phyloP scores from a whole-genome alignment of 1,140 invertebrate species.

The Nautilus pompilius region DNA sequence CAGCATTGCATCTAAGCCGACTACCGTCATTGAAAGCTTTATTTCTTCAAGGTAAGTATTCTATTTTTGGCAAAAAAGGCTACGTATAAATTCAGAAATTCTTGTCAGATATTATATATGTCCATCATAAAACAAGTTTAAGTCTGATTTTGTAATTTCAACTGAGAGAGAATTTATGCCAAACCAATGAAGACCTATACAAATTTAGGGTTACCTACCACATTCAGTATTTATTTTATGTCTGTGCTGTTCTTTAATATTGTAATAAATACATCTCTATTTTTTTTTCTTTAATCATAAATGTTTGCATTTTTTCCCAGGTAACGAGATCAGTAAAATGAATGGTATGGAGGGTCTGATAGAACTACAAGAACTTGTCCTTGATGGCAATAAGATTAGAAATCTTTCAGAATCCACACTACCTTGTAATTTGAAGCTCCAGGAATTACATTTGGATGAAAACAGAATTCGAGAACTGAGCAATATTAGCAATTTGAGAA shows the following conservation, averaged over 20 bases:
- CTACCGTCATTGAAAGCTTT: conserved; percentile 50
- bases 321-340: conserved; percentile 52
- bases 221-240: too few species aligned
- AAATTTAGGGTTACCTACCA: too few species aligned
- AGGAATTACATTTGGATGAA: conserved; percentile 56
- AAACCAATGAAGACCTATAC: too few species aligned
- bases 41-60: conserved; percentile 50
- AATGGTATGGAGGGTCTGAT: conserved; percentile 52
- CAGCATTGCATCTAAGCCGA: conserved; percentile 41
- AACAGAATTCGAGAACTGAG: conserved; percentile 49
- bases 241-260: too few species aligned
- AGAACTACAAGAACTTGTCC: conserved; percentile 51
- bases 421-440: conserved; percentile 48
- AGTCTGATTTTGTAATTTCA: too few species aligned
- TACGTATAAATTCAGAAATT: too few species aligned
- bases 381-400: conserved; percentile 55
- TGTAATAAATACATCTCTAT: too few species aligned
- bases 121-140: too few species aligned
- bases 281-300: too few species aligned
- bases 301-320: conserved; percentile 27
- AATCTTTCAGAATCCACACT: conserved; percentile 46
- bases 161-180: too few species aligned
- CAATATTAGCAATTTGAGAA: conserved; percentile 41
- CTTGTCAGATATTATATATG: too few species aligned
- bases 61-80: too few species aligned